A percentile compares a stretch with the other conserved stretches of the same genome.
Evolutionary conservation across 2,113 vertebrate species (phyloP).

Genomic region (Saccopteryx bilineata): DNA sequence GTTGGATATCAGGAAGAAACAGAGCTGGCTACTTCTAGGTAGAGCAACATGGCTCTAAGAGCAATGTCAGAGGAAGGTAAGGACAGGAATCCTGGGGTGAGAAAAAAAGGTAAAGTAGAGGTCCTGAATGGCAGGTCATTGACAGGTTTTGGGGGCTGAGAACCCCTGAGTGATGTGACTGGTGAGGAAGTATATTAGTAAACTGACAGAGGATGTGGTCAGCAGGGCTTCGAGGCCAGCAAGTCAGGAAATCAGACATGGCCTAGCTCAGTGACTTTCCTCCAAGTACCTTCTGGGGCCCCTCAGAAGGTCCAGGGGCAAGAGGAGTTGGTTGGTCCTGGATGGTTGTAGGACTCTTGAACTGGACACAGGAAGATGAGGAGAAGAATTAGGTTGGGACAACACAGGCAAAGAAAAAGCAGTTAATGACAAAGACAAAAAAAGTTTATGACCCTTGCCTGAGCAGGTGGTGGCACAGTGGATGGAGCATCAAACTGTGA

Average conservation of each 20-base stretch:
- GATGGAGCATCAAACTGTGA: too few species aligned
- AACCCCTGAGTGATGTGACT: conserved; percentile 47
- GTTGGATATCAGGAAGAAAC: not conserved
- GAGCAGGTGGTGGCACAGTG: too few species aligned
- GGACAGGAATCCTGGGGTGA: not conserved
- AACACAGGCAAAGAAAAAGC: not conserved
- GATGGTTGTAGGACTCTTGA: not conserved
- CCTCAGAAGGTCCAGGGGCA: not conserved
- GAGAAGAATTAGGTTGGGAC: not conserved
- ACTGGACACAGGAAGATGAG: conserved; percentile 18
- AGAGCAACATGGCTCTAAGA: conserved; percentile 47
- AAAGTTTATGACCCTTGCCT: not conserved
- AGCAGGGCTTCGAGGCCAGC: conserved; percentile 2
- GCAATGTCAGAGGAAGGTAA: not conserved
- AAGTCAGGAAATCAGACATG: conserved; percentile 73
- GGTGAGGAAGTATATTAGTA: conserved; percentile 71
- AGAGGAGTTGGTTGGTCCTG: not conserved
- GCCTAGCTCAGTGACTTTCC: conserved; percentile 28
- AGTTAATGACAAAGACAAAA: conserved; percentile 2
- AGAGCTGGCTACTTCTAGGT: not conserved
- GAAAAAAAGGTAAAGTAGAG: not conserved
- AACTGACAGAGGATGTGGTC: conserved; percentile 81
- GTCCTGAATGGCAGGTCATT: not conserved
- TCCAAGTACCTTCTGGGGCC: conserved; percentile 23
- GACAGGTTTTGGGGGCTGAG: conserved; percentile 48